A percentile compares a stretch with the other conserved stretches of the same genome.
Conservation (phyloP, 2,113 vertebrate genomes). For the Phyllostomus discolor region DNA sequence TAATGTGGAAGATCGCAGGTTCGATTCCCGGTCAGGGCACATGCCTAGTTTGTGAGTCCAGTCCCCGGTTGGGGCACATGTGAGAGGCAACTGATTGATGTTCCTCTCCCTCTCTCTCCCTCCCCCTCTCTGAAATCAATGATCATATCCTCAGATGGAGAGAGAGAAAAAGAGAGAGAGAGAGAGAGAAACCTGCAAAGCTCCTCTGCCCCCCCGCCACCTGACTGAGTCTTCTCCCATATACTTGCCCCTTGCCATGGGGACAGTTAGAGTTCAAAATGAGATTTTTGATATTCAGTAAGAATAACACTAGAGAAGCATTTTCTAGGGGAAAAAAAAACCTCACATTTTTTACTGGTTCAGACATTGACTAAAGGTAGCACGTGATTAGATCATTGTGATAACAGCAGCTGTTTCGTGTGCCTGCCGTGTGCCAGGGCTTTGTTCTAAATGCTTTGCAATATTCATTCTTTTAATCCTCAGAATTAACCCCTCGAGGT, state of each 20-base stretch:
- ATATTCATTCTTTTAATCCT: background rate
- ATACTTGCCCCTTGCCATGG: rapidly evolving
- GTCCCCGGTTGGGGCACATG: too few species aligned
- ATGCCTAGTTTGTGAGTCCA: too few species aligned
- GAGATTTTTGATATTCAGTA: background rate
- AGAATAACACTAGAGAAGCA: background rate
- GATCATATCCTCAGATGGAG: too few species aligned
- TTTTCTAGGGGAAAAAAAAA: background rate
- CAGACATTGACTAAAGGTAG: background rate
- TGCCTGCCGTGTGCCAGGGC: background rate
- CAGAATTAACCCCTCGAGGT: background rate
- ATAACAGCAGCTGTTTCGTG: background rate
- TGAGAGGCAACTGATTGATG: too few species aligned
- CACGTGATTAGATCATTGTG: background rate
- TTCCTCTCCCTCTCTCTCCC: too few species aligned
- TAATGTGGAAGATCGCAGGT: too few species aligned
- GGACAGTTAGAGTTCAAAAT: background rate
- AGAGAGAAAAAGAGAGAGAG: too few species aligned
- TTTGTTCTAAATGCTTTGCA: background rate
- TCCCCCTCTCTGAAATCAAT: too few species aligned
- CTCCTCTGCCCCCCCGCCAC: background rate
- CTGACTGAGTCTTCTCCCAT: background rate
- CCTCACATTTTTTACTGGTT: background rate
- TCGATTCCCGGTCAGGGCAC: too few species aligned
- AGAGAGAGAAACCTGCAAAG: too few species aligned